Base-by-base conservation (phyloP, 2,888 invertebrate species). In the Morpho deidamia region DNA sequence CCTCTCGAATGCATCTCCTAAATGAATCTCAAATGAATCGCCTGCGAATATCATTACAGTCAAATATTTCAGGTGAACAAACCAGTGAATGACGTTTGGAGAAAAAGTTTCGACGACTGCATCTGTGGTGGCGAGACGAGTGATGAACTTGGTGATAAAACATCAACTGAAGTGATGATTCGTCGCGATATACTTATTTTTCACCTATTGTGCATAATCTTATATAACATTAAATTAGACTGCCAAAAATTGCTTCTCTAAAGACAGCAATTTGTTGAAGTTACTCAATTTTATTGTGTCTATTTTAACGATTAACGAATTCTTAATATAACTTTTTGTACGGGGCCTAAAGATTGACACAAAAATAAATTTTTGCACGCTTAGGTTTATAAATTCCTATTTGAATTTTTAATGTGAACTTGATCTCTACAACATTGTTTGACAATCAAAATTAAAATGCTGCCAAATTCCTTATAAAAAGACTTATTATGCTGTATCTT, bases 41-140 rank as follows among this genome's bases (percentile, higher is more conserved):
- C n/a, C n/a, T n/a, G n/a, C n/a, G n/a, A n/a, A n/a, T n/a, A n/a
- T n/a, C n/a, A n/a, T n/a, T n/a, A n/a, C 10, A 5, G 32, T 34
- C 11, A 35, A 43, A 35, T 44, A 47, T 46, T 63, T 3, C 69
- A 88, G 88, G 85, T 42, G 87, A 88, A 62, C 85, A 85, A 57
- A 60, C 81, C 35, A 81, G 67, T 58, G 86, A 87, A 83, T 88
- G 87, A 88, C 83, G 71, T 65, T 74, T 65, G 66, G 71, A 65
- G 42, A 59, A 58, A 47, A 63, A 64, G 59, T 63, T 69, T 50
- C 72, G 77, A 53, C 76, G 78, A 33, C 75, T 78, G 48, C 81
- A 83, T 76, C 76, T 78, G 71, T 84, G 84, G 86, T 84, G 76
- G 71, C 67, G 61, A 56, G 47, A 53, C 67, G 62, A 65, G 51